phyloP scores from a whole-genome alignment of 2,888 invertebrate genomes.

The Hemicrepidius hirtus region DNA sequence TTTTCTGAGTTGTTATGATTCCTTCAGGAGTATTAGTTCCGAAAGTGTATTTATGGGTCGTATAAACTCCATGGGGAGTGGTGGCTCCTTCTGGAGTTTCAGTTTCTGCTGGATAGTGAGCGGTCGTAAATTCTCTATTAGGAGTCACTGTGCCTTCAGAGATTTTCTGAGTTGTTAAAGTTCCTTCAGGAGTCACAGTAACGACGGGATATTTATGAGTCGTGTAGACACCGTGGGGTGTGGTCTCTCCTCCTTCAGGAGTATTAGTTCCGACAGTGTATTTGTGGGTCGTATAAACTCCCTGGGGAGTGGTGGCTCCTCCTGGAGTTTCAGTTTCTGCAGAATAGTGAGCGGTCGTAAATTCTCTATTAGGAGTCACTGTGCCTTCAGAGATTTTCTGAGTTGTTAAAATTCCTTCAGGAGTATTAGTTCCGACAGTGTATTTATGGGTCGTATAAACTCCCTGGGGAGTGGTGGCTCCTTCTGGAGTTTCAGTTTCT shows the following conservation, averaged over 20 bases:
- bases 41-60: too few species aligned
- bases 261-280: too few species aligned
- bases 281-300: too few species aligned
- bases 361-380: too few species aligned
- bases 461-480: not conserved
- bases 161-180: not conserved
- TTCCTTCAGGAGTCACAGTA: constrained; percentile 6
- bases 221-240: not conserved
- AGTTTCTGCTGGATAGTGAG: too few species aligned
- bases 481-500: too few species aligned
- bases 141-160: too few species aligned
- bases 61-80: too few species aligned
- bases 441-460: not conserved
- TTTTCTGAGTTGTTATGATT: not conserved
- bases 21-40: not conserved
- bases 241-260: not conserved
- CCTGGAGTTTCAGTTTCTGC: not conserved
- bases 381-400: too few species aligned
- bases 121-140: too few species aligned
- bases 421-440: constrained; percentile 22
- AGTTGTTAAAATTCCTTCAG: not conserved
- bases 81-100: too few species aligned
- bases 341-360: too few species aligned
- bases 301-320: not conserved
- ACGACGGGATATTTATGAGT: constrained; percentile 16